phyloP scores from a whole-genome alignment of 1,140 invertebrate species.

The Phymorhynchus buccinoides region DNA sequence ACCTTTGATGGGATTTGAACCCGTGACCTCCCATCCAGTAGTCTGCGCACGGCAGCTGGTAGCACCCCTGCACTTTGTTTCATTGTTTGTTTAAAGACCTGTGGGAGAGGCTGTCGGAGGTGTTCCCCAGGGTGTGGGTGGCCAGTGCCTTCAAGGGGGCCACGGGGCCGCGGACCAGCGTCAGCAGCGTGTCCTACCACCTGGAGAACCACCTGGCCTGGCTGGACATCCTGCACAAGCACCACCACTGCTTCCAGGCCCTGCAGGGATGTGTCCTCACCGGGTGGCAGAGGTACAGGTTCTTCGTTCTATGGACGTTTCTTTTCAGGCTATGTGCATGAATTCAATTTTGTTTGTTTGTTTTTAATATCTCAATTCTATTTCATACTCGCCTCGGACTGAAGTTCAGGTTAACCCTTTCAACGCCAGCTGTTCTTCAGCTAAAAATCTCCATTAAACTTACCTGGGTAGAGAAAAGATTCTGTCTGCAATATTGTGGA shows the following conservation, averaged over 20 bases:
- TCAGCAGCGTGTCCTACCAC: conserved; percentile 79
- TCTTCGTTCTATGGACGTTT: no score
- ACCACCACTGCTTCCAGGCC: conserved; percentile 61
- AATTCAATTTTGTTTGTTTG: no score
- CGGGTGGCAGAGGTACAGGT: conserved; percentile 79
- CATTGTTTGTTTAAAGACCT: conserved; percentile 68
- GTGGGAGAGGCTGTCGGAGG: conserved; percentile 82
- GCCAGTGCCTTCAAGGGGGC: conserved; percentile 90
- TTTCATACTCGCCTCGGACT: no score
- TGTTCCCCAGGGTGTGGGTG: conserved; percentile 93
- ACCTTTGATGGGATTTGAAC: no score
- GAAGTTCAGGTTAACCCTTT: no score
- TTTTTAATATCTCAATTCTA: no score
- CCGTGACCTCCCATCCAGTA: no score
- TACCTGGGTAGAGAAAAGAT: no score
- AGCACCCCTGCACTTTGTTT: neutral
- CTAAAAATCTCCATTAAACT: no score
- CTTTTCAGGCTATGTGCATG: no score
- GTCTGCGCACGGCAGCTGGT: neutral
- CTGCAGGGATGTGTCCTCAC: conserved; percentile 79
- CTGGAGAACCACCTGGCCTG: conserved; percentile 83
- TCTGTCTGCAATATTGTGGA: no score
- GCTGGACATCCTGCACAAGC: conserved; percentile 77
- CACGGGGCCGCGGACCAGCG: conserved; percentile 79
- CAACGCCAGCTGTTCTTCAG: no score